phyloP scores from a whole-genome alignment of 2,797 vertebrate genomes.

The Bryconaethiops microstoma region DNA sequence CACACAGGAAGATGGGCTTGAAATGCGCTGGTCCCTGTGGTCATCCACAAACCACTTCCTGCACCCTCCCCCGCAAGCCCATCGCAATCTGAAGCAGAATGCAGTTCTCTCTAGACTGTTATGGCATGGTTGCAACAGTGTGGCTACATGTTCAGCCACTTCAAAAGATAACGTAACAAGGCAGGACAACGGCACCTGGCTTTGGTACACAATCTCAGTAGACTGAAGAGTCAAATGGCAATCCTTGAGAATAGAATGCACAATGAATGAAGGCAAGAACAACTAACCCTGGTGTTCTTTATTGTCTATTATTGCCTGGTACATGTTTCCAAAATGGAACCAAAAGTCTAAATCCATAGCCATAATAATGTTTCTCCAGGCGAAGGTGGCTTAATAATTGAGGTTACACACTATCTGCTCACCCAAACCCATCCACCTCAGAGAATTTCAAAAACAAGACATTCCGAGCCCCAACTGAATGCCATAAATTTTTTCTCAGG shows the following conservation, averaged over 20 bases:
- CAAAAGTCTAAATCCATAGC: constrained; percentile 2
- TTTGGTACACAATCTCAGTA: background rate
- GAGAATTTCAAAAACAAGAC: constrained; percentile 34
- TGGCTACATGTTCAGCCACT: constrained; percentile 11
- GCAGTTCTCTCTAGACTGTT: constrained; percentile 16
- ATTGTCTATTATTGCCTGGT: background rate
- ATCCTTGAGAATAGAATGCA: background rate
- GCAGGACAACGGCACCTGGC: background rate
- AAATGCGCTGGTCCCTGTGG: constrained; percentile 51
- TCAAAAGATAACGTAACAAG: background rate
- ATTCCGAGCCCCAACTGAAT: constrained; percentile 41
- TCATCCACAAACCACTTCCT: constrained; percentile 58
- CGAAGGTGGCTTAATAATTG: background rate
- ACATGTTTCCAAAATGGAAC: background rate
- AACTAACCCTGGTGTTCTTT: background rate
- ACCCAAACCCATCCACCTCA: background rate
- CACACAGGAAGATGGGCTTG: constrained; percentile 57
- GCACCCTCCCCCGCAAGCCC: constrained; percentile 43
- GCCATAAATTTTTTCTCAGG: constrained; percentile 54
- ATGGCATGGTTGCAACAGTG: background rate
- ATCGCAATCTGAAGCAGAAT: constrained; percentile 23
- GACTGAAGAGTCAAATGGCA: background rate
- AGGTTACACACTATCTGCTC: constrained; percentile 22
- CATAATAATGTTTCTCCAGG: background rate
- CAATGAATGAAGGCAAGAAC: background rate